phyloP scores from a whole-genome alignment of 2,888 invertebrate genomes.

The Drymonia ruficornis region DNA sequence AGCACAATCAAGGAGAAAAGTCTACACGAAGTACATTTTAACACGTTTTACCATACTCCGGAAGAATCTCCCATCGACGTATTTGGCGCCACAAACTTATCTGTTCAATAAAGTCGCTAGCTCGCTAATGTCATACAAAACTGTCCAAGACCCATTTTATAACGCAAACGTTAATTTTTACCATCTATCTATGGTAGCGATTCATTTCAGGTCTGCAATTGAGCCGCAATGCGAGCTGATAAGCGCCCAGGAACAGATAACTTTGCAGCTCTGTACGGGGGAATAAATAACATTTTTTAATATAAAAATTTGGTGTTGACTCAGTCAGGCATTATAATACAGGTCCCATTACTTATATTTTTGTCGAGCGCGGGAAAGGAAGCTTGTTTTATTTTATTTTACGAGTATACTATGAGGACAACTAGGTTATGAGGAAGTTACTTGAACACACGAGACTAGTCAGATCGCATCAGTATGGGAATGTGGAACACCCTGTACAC shows the following conservation, averaged over 20 bases:
- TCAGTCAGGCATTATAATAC: conserved; percentile 71
- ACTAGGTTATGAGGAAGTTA: conserved; percentile 44
- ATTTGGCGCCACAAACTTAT: neutral
- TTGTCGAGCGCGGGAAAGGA: conserved; percentile 48
- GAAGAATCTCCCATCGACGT: neutral
- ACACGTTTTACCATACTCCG: conserved; percentile 11
- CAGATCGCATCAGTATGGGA: conserved; percentile 45
- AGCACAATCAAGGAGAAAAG: conserved; percentile 30
- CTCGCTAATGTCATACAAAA: neutral
- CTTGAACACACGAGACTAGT: conserved; percentile 71
- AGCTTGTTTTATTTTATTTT: conserved; percentile 25
- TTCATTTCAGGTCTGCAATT: too few species aligned
- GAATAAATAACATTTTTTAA: conserved; percentile 39
- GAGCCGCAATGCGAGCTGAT: too few species aligned
- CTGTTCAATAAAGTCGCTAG: neutral
- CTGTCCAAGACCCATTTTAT: neutral
- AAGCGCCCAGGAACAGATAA: neutral
- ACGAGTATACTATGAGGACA: neutral
- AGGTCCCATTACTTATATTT: conserved; percentile 64
- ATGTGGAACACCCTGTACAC: conserved; percentile 29
- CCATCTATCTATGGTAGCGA: too few species aligned
- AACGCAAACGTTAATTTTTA: too few species aligned
- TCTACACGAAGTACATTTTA: neutral
- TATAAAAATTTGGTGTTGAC: conserved; percentile 74
- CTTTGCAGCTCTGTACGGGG: conserved; percentile 17